Evolutionary conservation across 1,140 invertebrate species (phyloP).

Genomic region (Bacillus rossius): DNA sequence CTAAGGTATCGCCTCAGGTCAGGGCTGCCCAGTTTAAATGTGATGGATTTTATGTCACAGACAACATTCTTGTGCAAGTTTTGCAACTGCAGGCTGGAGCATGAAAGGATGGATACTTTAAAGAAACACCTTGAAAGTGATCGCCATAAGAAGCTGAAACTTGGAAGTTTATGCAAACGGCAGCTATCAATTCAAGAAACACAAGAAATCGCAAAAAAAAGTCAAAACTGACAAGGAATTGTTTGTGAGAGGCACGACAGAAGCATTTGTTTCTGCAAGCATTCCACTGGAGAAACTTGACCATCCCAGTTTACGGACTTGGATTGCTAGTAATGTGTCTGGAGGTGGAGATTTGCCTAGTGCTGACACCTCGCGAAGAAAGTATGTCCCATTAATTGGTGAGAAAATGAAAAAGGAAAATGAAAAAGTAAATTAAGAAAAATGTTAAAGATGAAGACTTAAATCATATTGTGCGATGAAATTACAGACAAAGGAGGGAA

Average conservation of each 20-base stretch:
- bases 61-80: constrained; percentile 2
- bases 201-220: not conserved
- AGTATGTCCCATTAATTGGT: constrained; percentile 1
- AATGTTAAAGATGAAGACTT: not conserved
- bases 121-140: not conserved
- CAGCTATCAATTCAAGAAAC: not conserved
- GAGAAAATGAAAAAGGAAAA: not conserved
- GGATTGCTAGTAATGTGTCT: not conserved
- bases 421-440: not conserved
- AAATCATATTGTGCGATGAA: not conserved
- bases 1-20: no score
- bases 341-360: not conserved
- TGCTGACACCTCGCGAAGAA: not conserved
- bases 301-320: not conserved
- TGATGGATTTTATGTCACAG: no score
- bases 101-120: not conserved
- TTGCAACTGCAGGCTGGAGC: constrained; percentile 1
- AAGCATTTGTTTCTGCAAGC: not conserved
- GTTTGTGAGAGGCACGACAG: not conserved
- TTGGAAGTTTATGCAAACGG: not conserved
- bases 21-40: no score
- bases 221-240: not conserved
- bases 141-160: not conserved
- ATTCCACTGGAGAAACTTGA: not conserved
- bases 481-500: not conserved